Percentiles rank a stretch among this genome's conserved stretches.
phyloP scores from a whole-genome alignment of 2,888 invertebrate species.

The Strigamia transsilvanica region DNA sequence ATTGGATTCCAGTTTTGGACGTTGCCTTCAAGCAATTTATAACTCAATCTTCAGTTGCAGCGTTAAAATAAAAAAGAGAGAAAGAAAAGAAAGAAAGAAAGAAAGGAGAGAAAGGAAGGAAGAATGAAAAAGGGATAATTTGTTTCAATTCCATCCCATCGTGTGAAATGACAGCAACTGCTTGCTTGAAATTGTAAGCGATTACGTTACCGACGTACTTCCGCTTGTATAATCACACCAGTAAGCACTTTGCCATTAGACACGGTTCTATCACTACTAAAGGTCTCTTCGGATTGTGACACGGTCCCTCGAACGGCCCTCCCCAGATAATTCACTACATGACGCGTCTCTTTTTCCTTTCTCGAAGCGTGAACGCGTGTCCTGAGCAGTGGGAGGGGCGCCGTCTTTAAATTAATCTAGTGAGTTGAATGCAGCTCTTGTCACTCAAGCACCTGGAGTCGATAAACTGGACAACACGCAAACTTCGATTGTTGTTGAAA shows the following conservation, averaged over 20 bases:
- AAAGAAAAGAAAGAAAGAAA: background rate
- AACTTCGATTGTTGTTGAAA: slow-evolving; percentile 31
- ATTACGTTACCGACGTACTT: background rate
- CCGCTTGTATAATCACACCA: slow-evolving; percentile 17
- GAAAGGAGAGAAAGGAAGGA: background rate
- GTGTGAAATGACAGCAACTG: slow-evolving; percentile 9
- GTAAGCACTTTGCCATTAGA: slow-evolving; percentile 10
- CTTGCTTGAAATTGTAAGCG: background rate
- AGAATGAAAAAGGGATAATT: background rate
- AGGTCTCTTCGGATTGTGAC: slow-evolving; percentile 30
- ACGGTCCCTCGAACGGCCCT: background rate
- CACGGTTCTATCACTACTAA: slow-evolving; percentile 12
- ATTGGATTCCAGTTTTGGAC: slow-evolving; percentile 42
- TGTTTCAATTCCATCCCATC: background rate
- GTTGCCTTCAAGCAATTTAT: slow-evolving; percentile 25
- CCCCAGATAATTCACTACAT: slow-evolving; percentile 22
- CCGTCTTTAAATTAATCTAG: slow-evolving; percentile 27
- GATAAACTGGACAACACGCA: slow-evolving; percentile 31
- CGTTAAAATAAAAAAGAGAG: slow-evolving; percentile 18
- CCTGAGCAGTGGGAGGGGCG: slow-evolving; percentile 14
- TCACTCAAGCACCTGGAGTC: slow-evolving; percentile 46
- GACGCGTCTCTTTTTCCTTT: slow-evolving; percentile 36
- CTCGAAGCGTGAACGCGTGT: slow-evolving; percentile 32
- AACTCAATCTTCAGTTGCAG: slow-evolving; percentile 12
- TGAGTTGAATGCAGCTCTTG: slow-evolving; percentile 27